These are phyloP conservation scores for Otolemur garnettii DNA, from an alignment of 2,113 vertebrate genomes.

Conservation along the genomic window DNA sequence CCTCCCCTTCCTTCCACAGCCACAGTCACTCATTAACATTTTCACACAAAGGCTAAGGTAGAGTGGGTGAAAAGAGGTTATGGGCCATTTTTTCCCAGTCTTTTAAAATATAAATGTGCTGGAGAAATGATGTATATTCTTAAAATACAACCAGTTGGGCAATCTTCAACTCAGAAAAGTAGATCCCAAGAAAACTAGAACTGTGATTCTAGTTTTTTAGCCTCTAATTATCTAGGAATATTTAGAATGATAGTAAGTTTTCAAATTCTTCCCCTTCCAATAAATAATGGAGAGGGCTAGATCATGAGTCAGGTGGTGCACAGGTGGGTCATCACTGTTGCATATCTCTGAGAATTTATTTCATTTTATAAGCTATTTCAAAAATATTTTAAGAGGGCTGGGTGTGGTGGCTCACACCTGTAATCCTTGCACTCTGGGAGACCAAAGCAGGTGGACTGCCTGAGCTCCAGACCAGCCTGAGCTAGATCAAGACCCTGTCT, in stretches of 20 bases:
- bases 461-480: too few relatives aligned
- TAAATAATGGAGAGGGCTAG: neutral
- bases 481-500: too few relatives aligned
- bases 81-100: neutral
- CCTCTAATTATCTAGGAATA: neutral
- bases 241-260: neutral
- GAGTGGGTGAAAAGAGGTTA: neutral
- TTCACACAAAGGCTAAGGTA: neutral
- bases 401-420: too few relatives aligned
- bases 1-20: neutral
- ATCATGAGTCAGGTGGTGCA: neutral
- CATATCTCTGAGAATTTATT: neutral
- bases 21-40: neutral
- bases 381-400: neutral
- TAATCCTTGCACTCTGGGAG: too few relatives aligned
- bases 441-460: too few relatives aligned
- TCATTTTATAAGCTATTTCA: neutral
- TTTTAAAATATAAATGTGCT: neutral
- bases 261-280: neutral
- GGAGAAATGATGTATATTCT: neutral
- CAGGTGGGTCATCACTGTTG: neutral
- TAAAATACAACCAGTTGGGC: neutral
- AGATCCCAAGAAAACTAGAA: slow-evolving; percentile 25
- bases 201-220: neutral
- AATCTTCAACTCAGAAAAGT: neutral